Evolutionary conservation across 1,140 invertebrate genomes (phyloP).

Genomic region (Lepidotrigona ventralis): DNA sequence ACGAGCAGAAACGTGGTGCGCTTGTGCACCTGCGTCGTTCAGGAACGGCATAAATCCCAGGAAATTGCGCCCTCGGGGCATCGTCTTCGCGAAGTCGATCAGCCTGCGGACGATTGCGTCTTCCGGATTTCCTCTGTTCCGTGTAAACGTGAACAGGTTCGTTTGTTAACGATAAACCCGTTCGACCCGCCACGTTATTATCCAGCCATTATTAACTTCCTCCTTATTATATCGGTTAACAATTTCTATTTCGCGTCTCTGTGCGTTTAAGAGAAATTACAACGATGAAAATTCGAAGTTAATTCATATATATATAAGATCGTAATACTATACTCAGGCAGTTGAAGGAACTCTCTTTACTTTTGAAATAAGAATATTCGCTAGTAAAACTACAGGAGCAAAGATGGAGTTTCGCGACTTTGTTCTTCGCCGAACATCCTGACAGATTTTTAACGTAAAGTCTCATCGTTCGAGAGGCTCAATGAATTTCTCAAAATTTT

Average conservation of each 20-base stretch:
- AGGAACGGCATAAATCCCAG: conserved; percentile 57
- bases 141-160: conserved; percentile 47
- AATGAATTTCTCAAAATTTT: too few relatives aligned
- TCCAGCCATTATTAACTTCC: conserved; percentile 1
- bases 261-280: background rate
- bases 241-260: background rate
- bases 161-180: conserved; percentile 25
- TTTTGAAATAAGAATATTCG: too few relatives aligned
- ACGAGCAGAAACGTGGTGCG: conserved; percentile 36
- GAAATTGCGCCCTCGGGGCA: conserved; percentile 64
- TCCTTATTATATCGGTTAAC: too few relatives aligned
- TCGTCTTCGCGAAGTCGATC: conserved; percentile 63
- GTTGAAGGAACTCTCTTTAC: too few relatives aligned
- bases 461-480: too few relatives aligned
- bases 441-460: too few relatives aligned
- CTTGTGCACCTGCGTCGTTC: conserved; percentile 51
- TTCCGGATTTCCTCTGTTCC: conserved; percentile 56
- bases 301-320: too few relatives aligned
- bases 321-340: too few relatives aligned
- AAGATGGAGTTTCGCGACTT: too few relatives aligned
- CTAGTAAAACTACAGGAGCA: too few relatives aligned
- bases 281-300: background rate
- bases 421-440: too few relatives aligned
- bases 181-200: background rate
- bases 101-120: conserved; percentile 55